These are phyloP conservation scores for Drosophila lutescens DNA, from an alignment of 2,888 invertebrate genomes.

Conservation along the genomic window DNA sequence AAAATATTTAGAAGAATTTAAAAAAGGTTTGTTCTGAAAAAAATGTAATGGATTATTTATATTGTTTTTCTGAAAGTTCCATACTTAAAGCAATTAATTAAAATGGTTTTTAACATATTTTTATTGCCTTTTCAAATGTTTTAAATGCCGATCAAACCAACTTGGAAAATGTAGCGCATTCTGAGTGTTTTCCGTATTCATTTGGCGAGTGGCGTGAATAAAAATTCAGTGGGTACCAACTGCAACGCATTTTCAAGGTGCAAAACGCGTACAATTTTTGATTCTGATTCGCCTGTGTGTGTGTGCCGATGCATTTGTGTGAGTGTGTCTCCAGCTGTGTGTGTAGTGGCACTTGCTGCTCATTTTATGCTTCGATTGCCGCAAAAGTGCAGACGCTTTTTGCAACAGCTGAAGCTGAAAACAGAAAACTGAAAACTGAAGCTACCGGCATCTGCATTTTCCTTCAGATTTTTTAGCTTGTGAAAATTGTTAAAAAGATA, in stretches of 20 bases:
- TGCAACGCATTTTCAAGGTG: slow-evolving; percentile 40
- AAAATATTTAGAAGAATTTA: no score
- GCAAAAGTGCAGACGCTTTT: slow-evolving; percentile 72
- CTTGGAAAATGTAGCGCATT: slow-evolving; percentile 1
- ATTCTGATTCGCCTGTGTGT: slow-evolving; percentile 29
- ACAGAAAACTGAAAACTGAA: slow-evolving; percentile 34
- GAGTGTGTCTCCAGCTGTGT: slow-evolving; percentile 46
- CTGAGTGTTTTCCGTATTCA: slow-evolving; percentile 21
- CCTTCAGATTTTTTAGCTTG: slow-evolving; percentile 2
- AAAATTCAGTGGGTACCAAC: slow-evolving; percentile 17
- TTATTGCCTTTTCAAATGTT: background rate
- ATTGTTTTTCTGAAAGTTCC: no score
- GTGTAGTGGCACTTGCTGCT: slow-evolving; percentile 80
- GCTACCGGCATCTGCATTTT: slow-evolving; percentile 26
- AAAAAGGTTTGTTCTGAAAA: no score
- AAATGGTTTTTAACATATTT: no score
- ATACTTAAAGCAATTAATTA: no score
- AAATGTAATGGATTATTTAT: no score
- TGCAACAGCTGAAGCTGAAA: slow-evolving; percentile 44
- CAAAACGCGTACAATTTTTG: slow-evolving; percentile 44
- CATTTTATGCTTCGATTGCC: slow-evolving; percentile 79
- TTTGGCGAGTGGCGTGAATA: slow-evolving; percentile 18
- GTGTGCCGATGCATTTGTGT: background rate
- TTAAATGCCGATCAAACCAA: background rate
- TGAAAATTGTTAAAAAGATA: background rate